A percentile compares a stretch with the other conserved stretches of the same genome.
Evolutionary conservation across 2,888 invertebrate genomes (phyloP).

Genomic region (Acrocyrtus sp.): DNA sequence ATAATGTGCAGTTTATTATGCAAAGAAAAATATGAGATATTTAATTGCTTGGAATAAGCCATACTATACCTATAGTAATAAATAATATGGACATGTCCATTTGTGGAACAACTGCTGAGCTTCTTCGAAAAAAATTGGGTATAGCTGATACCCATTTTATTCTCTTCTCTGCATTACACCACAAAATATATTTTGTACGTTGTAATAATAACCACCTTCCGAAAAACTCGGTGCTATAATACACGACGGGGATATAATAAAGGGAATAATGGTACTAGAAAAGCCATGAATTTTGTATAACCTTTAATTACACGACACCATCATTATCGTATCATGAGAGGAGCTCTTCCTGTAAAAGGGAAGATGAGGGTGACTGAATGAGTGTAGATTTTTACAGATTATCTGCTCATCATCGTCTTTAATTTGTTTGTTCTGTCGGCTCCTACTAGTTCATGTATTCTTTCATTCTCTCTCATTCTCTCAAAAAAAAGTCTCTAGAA

Average conservation of each 20-base stretch:
- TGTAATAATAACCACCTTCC: not conserved
- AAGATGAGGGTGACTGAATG: slow-evolving; percentile 40
- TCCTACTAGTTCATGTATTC: slow-evolving; percentile 7
- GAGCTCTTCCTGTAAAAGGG: slow-evolving; percentile 23
- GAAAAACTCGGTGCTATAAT: not conserved
- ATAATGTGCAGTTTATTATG: slow-evolving; percentile 15
- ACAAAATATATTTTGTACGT: slow-evolving; percentile 1
- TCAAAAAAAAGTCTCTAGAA: not conserved
- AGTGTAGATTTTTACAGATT: slow-evolving; percentile 52
- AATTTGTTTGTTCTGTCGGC: slow-evolving; percentile 53
- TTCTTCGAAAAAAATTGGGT: not conserved
- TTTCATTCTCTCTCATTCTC: not conserved
- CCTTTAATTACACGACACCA: slow-evolving; percentile 50
- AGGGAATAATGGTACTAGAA: slow-evolving; percentile 37
- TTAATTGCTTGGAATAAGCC: slow-evolving; percentile 32
- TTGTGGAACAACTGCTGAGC: slow-evolving; percentile 48
- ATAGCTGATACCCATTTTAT: not conserved
- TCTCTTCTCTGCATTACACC: not conserved
- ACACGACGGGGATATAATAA: not conserved
- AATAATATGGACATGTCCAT: slow-evolving; percentile 47
- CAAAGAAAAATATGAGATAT: not conserved
- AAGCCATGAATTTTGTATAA: slow-evolving; percentile 48
- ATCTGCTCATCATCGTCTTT: slow-evolving; percentile 50
- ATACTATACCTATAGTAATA: slow-evolving; percentile 32
- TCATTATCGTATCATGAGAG: slow-evolving; percentile 2